phyloP scores from a whole-genome alignment of 2,797 vertebrate genomes.

The Platalea minor region DNA sequence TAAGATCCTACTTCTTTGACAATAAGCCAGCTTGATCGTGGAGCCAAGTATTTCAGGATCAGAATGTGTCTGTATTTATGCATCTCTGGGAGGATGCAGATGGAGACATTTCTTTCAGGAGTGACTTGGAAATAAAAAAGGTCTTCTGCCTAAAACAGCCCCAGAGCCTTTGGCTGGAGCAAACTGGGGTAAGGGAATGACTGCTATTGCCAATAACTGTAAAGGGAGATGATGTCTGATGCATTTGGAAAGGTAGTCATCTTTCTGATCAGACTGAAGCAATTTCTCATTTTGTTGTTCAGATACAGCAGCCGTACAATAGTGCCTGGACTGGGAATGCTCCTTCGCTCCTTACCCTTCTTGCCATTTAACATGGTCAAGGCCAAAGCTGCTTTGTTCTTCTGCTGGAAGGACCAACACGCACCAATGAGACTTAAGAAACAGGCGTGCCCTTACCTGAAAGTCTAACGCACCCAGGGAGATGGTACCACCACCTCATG shows the following conservation, averaged over 20 bases:
- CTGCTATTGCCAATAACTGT: not conserved
- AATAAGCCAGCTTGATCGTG: not conserved
- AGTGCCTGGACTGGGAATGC: not conserved
- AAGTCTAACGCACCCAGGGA: not conserved
- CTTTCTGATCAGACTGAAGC: not conserved
- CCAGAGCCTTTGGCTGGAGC: not conserved
- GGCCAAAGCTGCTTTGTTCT: not conserved
- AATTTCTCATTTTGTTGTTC: not conserved
- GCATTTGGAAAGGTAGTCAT: not conserved
- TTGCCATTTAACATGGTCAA: not conserved
- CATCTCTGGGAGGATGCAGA: not conserved
- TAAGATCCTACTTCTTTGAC: not conserved
- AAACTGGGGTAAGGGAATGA: not conserved
- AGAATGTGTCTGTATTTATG: not conserved
- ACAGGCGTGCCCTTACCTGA: not conserved
- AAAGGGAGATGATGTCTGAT: not conserved
- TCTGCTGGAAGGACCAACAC: not conserved
- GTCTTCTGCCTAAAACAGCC: not conserved
- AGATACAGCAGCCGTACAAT: not conserved
- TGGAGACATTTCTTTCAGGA: not conserved
- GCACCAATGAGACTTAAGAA: not conserved
- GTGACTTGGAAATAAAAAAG: not conserved
- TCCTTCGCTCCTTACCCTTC: accelerated
- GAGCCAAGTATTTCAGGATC: not conserved
- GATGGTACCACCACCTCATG: not conserved